Base-by-base conservation (phyloP, 2,113 vertebrate species). In the Silurus asotus region DNA sequence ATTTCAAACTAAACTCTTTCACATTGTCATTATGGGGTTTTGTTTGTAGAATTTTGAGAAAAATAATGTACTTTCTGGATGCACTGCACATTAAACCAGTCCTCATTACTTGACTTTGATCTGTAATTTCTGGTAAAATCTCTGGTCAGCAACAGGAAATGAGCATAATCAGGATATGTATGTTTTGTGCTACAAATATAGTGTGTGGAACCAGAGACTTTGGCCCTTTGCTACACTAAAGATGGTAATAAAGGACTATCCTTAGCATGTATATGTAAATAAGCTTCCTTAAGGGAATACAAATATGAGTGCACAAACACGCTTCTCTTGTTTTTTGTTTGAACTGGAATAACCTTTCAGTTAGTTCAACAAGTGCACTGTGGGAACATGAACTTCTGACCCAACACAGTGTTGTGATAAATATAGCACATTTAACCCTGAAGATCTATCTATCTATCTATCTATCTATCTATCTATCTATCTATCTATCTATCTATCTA, bases 361-460 rank as follows among this genome's bases (percentile, higher is more conserved):
- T 53, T 53, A 61, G 78, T 80, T 80, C 28, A 80, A 10, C 56
- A 59, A 62, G 78, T 80, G 78, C 56, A 80, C 25, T 59, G 77
- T 80, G 45, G 77, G 56, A 80, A 62, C 9, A 9, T 81, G 61
- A 81, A 51, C 80, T 81, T 81, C 65, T 65, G 15, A 28, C 28
- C 20, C 15, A 10, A 75, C 48, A 79, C 77, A 61, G 28, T 23
- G 25, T 37, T 20, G 56, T 25, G 77, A 2, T 48, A 61, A 81
- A 79, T 53, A 53, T 76, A n/a, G 49, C 20, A 76, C 48, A 75
- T 75, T 23, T 11, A 75, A 75, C 15, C 2, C 6, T 45, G 20
- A 49, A 75, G 49, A 6, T 69, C 65, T 67, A 9, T 67, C 65
- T 67, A 8, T 62, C 61, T 72, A 4, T 49, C 69, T 49, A 11